phyloP scores from a whole-genome alignment of 2,113 vertebrate genomes.

The Pterophyllum scalare region DNA sequence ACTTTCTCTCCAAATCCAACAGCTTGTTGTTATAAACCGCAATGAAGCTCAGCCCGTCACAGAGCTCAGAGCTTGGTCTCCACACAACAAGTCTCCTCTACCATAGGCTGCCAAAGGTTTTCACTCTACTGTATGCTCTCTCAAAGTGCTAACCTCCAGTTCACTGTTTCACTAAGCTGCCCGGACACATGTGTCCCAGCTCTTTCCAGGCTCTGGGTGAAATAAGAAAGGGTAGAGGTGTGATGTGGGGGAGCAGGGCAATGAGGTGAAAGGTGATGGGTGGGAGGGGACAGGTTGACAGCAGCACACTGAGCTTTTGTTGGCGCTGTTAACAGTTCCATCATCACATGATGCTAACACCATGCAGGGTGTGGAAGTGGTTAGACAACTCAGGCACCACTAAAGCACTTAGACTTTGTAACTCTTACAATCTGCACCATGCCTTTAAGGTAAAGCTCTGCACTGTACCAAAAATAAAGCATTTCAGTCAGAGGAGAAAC shows the following conservation, averaged over 20 bases:
- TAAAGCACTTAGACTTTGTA: neutral
- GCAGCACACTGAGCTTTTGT: constrained; percentile 69
- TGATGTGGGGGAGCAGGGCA: constrained; percentile 4
- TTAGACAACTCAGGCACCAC: neutral
- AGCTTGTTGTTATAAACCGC: constrained; percentile 72
- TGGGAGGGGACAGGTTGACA: constrained; percentile 67
- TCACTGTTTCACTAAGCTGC: constrained; percentile 21
- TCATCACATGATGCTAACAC: constrained; percentile 50
- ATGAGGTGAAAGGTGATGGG: constrained; percentile 58
- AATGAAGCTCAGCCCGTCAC: constrained; percentile 41
- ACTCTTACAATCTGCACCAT: neutral
- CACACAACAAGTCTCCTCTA: constrained; percentile 48
- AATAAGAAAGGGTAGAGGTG: constrained; percentile 40
- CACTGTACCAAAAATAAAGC: neutral
- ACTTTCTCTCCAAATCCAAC: constrained; percentile 71
- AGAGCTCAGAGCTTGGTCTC: constrained; percentile 42
- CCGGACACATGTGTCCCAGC: neutral
- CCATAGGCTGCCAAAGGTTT: constrained; percentile 50
- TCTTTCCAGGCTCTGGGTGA: constrained; percentile 9
- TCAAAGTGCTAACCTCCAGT: constrained; percentile 31
- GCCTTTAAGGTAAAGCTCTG: neutral
- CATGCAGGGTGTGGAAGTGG: constrained; percentile 17
- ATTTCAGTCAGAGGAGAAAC: neutral
- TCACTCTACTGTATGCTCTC: constrained; percentile 17
- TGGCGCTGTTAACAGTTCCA: constrained; percentile 46